phyloP scores from a whole-genome alignment of 2,113 vertebrate genomes.

The Tyto alba region DNA sequence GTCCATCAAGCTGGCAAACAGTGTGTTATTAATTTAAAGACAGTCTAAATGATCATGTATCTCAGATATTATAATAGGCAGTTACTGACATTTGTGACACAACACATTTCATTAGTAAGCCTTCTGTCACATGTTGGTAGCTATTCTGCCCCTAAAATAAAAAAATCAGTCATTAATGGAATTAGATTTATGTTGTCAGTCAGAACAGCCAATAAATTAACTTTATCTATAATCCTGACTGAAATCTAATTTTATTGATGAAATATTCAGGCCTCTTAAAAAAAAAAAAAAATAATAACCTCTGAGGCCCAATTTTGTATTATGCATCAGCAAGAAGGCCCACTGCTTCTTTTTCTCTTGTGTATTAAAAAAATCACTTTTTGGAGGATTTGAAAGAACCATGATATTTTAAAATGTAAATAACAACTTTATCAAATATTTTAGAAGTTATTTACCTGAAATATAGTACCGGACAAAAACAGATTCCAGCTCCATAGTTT shows the following conservation, averaged over 20 bases:
- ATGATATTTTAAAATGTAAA: background rate
- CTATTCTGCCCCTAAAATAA: background rate
- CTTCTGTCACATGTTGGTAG: background rate
- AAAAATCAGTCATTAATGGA: background rate
- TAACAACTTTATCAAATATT: background rate
- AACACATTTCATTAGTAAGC: slow-evolving; percentile 43
- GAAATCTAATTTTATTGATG: background rate
- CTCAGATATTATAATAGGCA: background rate
- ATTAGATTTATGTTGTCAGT: slow-evolving; percentile 6
- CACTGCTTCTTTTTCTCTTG: background rate
- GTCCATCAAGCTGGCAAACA: slow-evolving; percentile 5
- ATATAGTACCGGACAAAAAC: background rate
- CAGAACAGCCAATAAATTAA: background rate
- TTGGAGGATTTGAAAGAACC: background rate
- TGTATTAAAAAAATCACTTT: background rate
- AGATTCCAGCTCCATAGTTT: background rate
- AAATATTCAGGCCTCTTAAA: background rate
- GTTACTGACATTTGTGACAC: slow-evolving; percentile 8
- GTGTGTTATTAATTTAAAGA: slow-evolving; percentile 20
- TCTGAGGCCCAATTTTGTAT: background rate
- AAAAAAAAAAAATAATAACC: background rate
- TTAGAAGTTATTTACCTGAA: background rate
- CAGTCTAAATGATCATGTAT: slow-evolving; percentile 19
- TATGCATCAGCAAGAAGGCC: background rate
- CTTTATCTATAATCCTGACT: background rate